phyloP scores from a whole-genome alignment of 2,113 vertebrate genomes.

The Ptilonorhynchus violaceus region DNA sequence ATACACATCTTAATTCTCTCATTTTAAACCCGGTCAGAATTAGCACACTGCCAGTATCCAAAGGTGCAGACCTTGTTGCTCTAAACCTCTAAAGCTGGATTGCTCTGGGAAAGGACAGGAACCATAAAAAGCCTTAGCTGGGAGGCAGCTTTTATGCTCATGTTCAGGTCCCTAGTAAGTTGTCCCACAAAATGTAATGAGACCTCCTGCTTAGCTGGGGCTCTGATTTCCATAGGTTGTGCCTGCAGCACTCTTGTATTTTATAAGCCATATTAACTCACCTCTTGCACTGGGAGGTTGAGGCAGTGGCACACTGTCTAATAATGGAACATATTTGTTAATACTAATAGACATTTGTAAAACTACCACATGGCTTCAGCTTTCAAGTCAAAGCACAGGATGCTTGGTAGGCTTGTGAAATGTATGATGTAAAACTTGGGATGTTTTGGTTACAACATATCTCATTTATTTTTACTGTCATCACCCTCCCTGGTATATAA shows the following conservation, averaged over 20 bases:
- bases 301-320: constrained; percentile 44
- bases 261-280: constrained; percentile 56
- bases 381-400: constrained; percentile 56
- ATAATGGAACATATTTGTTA: constrained; percentile 61
- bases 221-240: constrained; percentile 41
- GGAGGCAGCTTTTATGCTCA: constrained; percentile 28
- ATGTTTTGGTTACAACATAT: constrained; percentile 68
- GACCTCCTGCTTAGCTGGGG: constrained; percentile 41
- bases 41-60: background rate
- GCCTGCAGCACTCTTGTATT: constrained; percentile 32
- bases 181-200: constrained; percentile 49
- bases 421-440: constrained; percentile 65
- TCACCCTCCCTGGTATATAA: constrained; percentile 63
- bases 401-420: constrained; percentile 56
- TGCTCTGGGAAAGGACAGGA: constrained; percentile 45
- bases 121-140: constrained; percentile 46
- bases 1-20: background rate
- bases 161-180: constrained; percentile 2
- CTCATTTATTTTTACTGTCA: constrained; percentile 73
- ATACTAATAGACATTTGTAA: constrained; percentile 53
- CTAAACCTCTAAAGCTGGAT: background rate
- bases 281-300: constrained; percentile 39
- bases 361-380: constrained; percentile 43
- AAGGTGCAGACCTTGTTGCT: constrained; percentile 7
- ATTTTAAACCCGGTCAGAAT: background rate